phyloP scores from a whole-genome alignment of 2,797 vertebrate species.

The Pipistrellus pygmaeus region DNA sequence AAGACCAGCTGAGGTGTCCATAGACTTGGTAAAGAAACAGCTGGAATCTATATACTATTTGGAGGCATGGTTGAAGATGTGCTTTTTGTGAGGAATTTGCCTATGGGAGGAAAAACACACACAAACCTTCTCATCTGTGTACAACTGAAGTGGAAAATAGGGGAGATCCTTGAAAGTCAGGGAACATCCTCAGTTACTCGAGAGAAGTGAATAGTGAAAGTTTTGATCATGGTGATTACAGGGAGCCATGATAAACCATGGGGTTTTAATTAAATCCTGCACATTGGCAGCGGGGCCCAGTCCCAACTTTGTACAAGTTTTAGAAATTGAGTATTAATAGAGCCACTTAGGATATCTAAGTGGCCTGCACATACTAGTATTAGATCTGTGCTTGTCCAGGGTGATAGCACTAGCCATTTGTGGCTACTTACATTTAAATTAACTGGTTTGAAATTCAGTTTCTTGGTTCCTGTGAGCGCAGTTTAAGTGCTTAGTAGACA shows the following conservation, averaged over 20 bases:
- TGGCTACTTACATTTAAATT: slow-evolving; percentile 6
- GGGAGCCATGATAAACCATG: not conserved
- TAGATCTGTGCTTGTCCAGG: not conserved
- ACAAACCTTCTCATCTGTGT: not conserved
- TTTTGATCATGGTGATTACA: slow-evolving; percentile 32
- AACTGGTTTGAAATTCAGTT: slow-evolving; percentile 29
- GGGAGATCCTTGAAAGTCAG: slow-evolving; percentile 34
- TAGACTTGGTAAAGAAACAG: slow-evolving; percentile 26
- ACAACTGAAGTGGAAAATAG: slow-evolving; percentile 33
- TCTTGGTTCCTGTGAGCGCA: not conserved
- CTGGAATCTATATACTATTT: slow-evolving; percentile 58
- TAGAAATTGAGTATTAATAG: not conserved
- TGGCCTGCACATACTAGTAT: not conserved
- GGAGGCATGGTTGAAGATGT: slow-evolving; percentile 38
- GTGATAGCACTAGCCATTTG: not conserved
- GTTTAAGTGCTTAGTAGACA: not conserved
- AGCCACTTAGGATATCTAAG: not conserved
- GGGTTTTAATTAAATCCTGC: slow-evolving; percentile 52
- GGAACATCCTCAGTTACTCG: not conserved
- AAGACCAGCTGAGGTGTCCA: slow-evolving; percentile 61
- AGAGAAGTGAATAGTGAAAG: not conserved
- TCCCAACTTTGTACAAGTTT: not conserved
- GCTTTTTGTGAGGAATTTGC: not conserved
- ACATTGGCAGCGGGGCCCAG: not conserved
- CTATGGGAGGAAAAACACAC: not conserved